phyloP scores from a whole-genome alignment of 2,888 invertebrate species.

The Reticulitermes lucifugus region DNA sequence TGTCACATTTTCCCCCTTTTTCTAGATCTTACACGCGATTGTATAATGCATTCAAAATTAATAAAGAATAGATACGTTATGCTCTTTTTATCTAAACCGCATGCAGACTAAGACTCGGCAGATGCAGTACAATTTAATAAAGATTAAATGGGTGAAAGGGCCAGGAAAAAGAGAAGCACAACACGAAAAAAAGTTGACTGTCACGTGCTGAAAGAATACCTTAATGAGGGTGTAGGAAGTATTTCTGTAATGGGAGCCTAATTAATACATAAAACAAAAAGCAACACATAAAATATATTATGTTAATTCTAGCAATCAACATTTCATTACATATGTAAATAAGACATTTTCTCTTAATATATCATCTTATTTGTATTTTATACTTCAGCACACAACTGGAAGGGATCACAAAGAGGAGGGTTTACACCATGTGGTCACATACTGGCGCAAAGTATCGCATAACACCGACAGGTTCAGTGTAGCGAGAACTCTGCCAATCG shows the following conservation, averaged over 20 bases:
- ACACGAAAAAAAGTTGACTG: not conserved
- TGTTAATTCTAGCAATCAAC: conserved; percentile 8
- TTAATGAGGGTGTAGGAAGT: not conserved
- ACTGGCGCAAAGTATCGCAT: too few species aligned
- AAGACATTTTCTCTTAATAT: not conserved
- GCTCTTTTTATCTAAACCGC: conserved; percentile 19
- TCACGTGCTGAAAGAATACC: not conserved
- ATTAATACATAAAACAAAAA: conserved; percentile 9
- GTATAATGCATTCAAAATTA: conserved; percentile 8
- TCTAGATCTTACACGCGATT: conserved; percentile 10
- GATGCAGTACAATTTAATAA: conserved; percentile 5
- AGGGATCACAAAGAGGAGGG: not conserved
- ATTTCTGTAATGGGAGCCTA: not conserved
- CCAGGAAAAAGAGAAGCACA: not conserved
- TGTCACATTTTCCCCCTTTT: not conserved
- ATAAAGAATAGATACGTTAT: not conserved
- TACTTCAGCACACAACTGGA: not conserved
- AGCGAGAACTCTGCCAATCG: too few species aligned
- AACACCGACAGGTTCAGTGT: too few species aligned
- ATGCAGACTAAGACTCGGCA: not conserved
- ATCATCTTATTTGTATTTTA: not conserved
- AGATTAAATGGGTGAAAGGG: not conserved
- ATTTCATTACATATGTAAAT: conserved; percentile 21
- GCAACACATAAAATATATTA: not conserved
- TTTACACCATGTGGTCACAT: not conserved